These are phyloP conservation scores for Microctenopoma steveboyesi DNA, from an alignment of 2,797 vertebrate species.

Conservation along the genomic window DNA sequence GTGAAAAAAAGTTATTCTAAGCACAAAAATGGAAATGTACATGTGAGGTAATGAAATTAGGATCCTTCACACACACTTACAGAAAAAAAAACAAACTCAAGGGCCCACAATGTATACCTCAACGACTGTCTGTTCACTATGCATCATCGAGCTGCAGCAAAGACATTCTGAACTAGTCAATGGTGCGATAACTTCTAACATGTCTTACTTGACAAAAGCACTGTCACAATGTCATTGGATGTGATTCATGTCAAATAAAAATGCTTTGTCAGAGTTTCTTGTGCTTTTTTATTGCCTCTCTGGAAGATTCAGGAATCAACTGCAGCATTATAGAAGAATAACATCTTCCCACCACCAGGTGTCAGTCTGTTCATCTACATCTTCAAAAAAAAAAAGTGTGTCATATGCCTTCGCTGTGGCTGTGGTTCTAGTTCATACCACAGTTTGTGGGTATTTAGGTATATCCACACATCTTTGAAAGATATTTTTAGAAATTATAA, in stretches of 20 bases:
- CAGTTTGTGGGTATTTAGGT: not conserved
- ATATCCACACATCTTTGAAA: not conserved
- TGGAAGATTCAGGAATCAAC: conserved; percentile 26
- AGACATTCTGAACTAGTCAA: conserved; percentile 72
- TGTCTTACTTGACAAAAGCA: conserved; percentile 78
- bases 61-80: conserved; percentile 55
- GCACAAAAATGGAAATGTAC: conserved; percentile 75
- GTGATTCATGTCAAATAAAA: conserved; percentile 80
- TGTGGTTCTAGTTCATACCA: not conserved
- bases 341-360: conserved; percentile 46
- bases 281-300: not conserved
- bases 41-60: conserved; percentile 71
- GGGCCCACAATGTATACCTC: conserved; percentile 82
- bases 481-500: not conserved
- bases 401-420: not conserved
- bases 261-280: conserved; percentile 71
- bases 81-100: conserved; percentile 60
- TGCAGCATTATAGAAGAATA: not conserved
- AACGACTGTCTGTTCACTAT: conserved; percentile 79
- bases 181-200: conserved; percentile 78
- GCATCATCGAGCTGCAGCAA: conserved; percentile 78
- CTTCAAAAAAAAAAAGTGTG: not conserved
- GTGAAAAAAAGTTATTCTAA: conserved; percentile 67
- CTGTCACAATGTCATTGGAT: conserved; percentile 80
- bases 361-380: conserved; percentile 39